These are phyloP conservation scores for Sparus aurata DNA, from an alignment of 2,797 vertebrate genomes.

Conservation along the genomic window DNA sequence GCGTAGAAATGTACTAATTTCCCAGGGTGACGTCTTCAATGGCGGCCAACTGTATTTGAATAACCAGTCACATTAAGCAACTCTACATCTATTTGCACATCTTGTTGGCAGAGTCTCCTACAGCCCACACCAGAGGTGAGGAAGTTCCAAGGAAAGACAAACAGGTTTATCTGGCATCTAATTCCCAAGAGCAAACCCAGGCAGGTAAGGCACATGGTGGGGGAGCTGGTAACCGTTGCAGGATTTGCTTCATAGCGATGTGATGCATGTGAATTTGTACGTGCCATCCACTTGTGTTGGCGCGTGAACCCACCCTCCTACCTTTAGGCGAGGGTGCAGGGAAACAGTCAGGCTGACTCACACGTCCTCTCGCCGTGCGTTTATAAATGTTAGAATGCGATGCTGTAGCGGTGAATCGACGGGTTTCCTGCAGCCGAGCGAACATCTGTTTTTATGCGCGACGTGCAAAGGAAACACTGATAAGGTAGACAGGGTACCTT, in stretches of 20 bases:
- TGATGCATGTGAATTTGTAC: constrained; percentile 17
- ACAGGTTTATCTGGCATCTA: constrained; percentile 29
- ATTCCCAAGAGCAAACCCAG: constrained; percentile 25
- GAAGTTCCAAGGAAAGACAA: constrained; percentile 7
- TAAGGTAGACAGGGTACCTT: background rate
- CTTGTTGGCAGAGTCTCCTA: constrained; percentile 25
- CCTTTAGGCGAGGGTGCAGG: constrained; percentile 67
- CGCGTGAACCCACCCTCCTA: constrained; percentile 31
- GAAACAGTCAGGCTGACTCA: constrained; percentile 73
- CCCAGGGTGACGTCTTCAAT: constrained; percentile 29
- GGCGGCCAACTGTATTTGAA: constrained; percentile 23
- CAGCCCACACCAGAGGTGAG: background rate
- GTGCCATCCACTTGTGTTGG: constrained; percentile 27
- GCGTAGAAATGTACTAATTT: constrained; percentile 36
- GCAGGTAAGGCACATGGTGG: constrained; percentile 21
- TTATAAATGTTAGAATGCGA: constrained; percentile 41
- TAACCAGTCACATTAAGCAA: constrained; percentile 39
- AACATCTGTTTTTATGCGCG: constrained; percentile 65
- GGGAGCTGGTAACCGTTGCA: constrained; percentile 28
- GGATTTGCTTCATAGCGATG: constrained; percentile 44
- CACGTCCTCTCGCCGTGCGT: background rate
- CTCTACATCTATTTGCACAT: background rate
- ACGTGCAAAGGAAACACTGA: constrained; percentile 30
- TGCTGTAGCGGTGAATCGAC: constrained; percentile 71
- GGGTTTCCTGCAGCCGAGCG: constrained; percentile 57